A percentile compares a stretch with the other conserved stretches of the same genome.
These are phyloP conservation scores for Sinotaia quadrata DNA, from an alignment of 2,888 invertebrate genomes.

Conservation along the genomic window DNA sequence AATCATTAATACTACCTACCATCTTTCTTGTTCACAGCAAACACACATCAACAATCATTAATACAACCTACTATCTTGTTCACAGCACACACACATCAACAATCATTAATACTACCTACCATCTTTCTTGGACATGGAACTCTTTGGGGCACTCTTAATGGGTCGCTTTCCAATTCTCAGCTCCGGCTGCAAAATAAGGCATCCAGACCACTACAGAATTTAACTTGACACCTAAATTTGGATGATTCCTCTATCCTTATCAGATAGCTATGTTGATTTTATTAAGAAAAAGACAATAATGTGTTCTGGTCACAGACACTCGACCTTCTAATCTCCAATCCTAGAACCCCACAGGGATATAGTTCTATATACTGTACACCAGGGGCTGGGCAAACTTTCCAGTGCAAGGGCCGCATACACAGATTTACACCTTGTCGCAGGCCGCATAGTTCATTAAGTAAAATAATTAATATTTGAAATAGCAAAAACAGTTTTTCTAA, in stretches of 20 bases:
- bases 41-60: background rate
- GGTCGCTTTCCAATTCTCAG: conserved; percentile 45
- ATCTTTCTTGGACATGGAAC: conserved; percentile 47
- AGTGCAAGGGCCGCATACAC: too few relatives aligned
- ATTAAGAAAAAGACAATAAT: background rate
- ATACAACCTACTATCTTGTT: background rate
- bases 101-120: conserved; percentile 34
- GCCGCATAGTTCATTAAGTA: too few relatives aligned
- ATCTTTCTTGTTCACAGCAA: background rate
- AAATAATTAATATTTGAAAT: too few relatives aligned
- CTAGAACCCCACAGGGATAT: too few relatives aligned
- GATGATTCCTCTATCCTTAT: background rate
- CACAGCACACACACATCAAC: too few relatives aligned
- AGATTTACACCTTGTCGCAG: too few relatives aligned
- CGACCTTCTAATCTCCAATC: too few relatives aligned
- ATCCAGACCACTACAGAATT: too few relatives aligned
- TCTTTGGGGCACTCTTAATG: conserved; percentile 50
- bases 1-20: too few relatives aligned
- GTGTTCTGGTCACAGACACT: background rate
- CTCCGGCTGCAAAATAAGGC: conserved; percentile 46
- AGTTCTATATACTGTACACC: too few relatives aligned
- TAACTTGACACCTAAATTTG: background rate
- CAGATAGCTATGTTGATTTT: background rate
- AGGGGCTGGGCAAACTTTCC: too few relatives aligned
- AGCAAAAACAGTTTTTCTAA: too few relatives aligned